Percentiles rank a stretch among this genome's conserved stretches.
These are phyloP conservation scores for Neomorphus geoffroyi DNA, from an alignment of 2,797 vertebrate genomes.

Conservation along the genomic window DNA sequence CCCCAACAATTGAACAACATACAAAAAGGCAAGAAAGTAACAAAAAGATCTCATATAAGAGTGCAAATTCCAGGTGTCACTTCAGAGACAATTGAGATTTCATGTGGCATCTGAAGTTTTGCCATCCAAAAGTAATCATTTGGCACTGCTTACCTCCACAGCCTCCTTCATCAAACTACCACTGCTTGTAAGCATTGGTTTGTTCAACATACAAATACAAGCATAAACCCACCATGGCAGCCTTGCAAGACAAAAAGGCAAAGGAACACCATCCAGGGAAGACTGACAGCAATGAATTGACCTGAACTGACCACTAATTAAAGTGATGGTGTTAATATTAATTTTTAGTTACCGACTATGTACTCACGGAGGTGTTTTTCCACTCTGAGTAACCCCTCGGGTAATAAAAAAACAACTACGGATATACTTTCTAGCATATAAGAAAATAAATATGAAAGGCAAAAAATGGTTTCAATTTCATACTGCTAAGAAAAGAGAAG, in stretches of 20 bases:
- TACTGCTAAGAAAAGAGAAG: neutral
- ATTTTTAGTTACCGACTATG: neutral
- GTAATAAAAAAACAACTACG: neutral
- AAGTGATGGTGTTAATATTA: neutral
- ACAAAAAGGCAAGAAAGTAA: neutral
- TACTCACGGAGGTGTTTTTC: neutral
- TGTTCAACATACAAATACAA: neutral
- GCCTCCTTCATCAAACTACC: neutral
- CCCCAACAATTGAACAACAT: neutral
- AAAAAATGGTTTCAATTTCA: neutral
- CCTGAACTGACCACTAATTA: neutral
- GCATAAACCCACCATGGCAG: fast-evolving
- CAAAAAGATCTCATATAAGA: neutral
- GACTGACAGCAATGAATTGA: neutral
- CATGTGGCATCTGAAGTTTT: neutral
- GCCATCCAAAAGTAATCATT: neutral
- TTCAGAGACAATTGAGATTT: neutral
- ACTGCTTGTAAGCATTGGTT: neutral
- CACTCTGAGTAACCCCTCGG: neutral
- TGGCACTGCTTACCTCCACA: neutral
- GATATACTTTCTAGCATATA: neutral
- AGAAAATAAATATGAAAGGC: neutral
- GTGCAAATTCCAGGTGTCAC: neutral
- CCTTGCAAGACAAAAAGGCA: neutral
- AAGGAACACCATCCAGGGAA: fast-evolving